Evolutionary conservation across 2,797 vertebrate species (phyloP).

Genomic region (Anabas testudineus): DNA sequence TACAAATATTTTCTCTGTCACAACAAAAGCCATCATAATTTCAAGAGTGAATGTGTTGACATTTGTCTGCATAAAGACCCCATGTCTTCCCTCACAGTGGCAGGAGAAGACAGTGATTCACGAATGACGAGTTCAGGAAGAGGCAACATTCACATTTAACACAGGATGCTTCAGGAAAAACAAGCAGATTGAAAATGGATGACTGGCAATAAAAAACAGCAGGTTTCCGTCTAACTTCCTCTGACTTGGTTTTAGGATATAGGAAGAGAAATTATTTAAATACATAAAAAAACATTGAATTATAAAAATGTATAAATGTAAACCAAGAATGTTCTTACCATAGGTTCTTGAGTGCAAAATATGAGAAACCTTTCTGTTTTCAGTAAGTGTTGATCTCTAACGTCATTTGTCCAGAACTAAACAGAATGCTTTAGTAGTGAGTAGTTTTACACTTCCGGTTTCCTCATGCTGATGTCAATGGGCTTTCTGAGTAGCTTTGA

Average conservation of each 20-base stretch:
- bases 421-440: too few relatives aligned
- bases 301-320: not conserved
- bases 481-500: too few relatives aligned
- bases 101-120: constrained; percentile 67
- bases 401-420: too few relatives aligned
- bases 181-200: constrained; percentile 63
- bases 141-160: constrained; percentile 74
- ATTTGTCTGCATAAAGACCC: constrained; percentile 52
- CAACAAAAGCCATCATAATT: constrained; percentile 51
- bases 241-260: constrained; percentile 26
- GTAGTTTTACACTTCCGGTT: too few relatives aligned
- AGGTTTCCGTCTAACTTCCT: constrained; percentile 58
- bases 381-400: not conserved
- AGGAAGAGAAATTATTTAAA: not conserved
- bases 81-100: constrained; percentile 37
- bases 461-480: too few relatives aligned
- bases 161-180: constrained; percentile 74
- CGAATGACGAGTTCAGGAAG: constrained; percentile 73
- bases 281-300: not conserved
- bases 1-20: constrained; percentile 46
- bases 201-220: constrained; percentile 66
- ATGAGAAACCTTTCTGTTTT: not conserved
- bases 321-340: not conserved
- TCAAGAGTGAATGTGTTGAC: constrained; percentile 60
- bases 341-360: not conserved